phyloP scores from a whole-genome alignment of 2,888 invertebrate genomes.

The Oscheius sp. region DNA sequence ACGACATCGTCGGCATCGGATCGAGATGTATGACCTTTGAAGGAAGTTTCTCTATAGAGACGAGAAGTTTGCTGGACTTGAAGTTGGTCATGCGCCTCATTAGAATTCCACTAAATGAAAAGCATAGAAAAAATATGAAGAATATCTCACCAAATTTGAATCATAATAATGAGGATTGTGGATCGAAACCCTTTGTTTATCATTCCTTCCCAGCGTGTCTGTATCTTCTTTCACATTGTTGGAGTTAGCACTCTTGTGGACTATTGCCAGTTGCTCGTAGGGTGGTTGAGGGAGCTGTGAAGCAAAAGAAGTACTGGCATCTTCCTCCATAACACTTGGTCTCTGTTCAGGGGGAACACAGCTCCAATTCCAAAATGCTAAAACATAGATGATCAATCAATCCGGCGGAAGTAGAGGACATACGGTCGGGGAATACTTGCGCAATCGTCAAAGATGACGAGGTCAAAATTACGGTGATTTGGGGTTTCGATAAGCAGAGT shows the following conservation, averaged over 20 bases:
- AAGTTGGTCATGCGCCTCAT: neutral
- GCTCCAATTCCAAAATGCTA: slow-evolving; percentile 6
- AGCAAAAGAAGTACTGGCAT: slow-evolving; percentile 6
- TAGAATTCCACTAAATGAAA: neutral
- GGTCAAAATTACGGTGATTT: slow-evolving; percentile 28
- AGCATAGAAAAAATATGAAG: neutral
- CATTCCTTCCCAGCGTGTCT: neutral
- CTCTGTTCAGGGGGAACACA: neutral
- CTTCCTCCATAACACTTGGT: neutral
- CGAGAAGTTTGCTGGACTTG: neutral
- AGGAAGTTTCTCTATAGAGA: neutral
- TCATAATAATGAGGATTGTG: slow-evolving; percentile 17
- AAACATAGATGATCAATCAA: slow-evolving; percentile 6
- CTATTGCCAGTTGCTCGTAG: neutral
- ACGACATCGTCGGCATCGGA: neutral
- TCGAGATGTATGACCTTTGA: slow-evolving; percentile 2
- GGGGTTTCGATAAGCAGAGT: slow-evolving; percentile 15
- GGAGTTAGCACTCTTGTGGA: neutral
- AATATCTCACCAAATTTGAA: neutral
- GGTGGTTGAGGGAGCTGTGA: neutral
- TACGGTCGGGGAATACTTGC: neutral
- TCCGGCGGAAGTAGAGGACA: slow-evolving; percentile 19
- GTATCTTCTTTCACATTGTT: neutral
- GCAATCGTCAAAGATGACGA: slow-evolving; percentile 25
- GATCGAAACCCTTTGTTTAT: neutral